phyloP scores from a whole-genome alignment of 2,797 vertebrate genomes.

The Semotilus atromaculatus region DNA sequence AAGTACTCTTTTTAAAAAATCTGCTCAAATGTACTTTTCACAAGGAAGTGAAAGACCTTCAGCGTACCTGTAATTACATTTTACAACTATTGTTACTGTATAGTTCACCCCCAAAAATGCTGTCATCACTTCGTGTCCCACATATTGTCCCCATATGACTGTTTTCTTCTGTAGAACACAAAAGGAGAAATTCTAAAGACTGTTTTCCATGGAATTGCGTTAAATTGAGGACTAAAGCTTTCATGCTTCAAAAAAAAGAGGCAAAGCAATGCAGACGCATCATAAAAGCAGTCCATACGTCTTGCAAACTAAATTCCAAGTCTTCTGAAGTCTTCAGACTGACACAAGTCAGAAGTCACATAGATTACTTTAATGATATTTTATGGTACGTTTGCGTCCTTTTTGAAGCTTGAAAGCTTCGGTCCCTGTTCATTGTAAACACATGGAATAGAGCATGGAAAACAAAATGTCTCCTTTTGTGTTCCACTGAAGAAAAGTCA shows the following conservation, averaged over 20 bases:
- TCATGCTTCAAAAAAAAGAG: background rate
- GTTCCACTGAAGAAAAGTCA: background rate
- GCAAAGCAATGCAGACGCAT: background rate
- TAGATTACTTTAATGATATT: background rate
- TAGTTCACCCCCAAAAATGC: background rate
- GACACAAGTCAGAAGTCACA: conserved; percentile 8
- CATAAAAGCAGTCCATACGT: conserved; percentile 10
- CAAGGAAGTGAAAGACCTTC: conserved; percentile 59
- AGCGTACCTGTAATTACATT: conserved; percentile 62
- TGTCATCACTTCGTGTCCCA: background rate
- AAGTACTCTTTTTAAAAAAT: background rate
- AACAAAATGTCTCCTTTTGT: background rate
- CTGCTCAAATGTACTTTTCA: background rate
- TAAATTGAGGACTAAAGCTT: conserved; percentile 4
- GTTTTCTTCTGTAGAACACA: background rate
- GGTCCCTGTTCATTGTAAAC: background rate
- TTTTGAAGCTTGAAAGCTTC: conserved; percentile 1
- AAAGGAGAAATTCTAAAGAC: background rate
- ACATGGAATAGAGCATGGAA: background rate
- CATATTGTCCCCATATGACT: background rate
- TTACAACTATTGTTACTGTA: conserved; percentile 56
- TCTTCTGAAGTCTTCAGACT: conserved; percentile 15
- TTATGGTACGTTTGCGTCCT: background rate
- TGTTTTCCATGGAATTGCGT: background rate
- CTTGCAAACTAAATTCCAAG: background rate